Percentiles rank a stretch among this genome's conserved stretches.
These are phyloP conservation scores for Mechanitis mazaeus DNA, from an alignment of 2,888 invertebrate genomes.

Conservation along the genomic window DNA sequence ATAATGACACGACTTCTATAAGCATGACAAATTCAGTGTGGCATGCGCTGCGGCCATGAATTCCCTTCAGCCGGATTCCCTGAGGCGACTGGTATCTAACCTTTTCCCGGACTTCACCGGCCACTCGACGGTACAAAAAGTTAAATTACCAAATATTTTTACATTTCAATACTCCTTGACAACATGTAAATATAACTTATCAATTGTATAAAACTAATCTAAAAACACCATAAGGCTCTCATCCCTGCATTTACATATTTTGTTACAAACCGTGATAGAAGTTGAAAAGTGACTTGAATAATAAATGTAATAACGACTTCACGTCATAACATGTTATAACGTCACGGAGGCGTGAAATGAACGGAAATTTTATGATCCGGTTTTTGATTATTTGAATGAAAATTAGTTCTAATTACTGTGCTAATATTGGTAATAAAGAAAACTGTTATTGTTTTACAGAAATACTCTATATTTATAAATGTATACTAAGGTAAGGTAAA, in stretches of 20 bases:
- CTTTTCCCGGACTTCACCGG: too few species aligned
- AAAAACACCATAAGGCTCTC: not conserved
- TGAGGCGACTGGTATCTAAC: too few species aligned
- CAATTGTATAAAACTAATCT: not conserved
- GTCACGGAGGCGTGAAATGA: constrained; percentile 18
- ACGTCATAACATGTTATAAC: constrained; percentile 16
- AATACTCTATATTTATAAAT: not conserved
- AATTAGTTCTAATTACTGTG: constrained; percentile 19
- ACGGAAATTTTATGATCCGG: constrained; percentile 25
- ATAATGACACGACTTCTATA: too few species aligned
- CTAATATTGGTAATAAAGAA: not conserved
- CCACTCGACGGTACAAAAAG: too few species aligned
- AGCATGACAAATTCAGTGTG: too few species aligned
- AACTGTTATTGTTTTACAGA: not conserved
- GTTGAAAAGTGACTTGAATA: constrained; percentile 3
- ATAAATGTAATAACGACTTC: constrained; percentile 14
- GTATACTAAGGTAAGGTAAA: not conserved
- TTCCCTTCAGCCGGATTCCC: too few species aligned
- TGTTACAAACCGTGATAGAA: constrained; percentile 1
- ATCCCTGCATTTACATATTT: not conserved
- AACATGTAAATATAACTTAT: not conserved
- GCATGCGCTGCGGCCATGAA: too few species aligned
- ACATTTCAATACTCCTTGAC: too few species aligned
- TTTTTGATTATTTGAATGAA: constrained; percentile 18
- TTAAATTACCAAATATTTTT: too few species aligned